phyloP scores from a whole-genome alignment of 2,113 vertebrate species.

The Galemys pyrenaicus region DNA sequence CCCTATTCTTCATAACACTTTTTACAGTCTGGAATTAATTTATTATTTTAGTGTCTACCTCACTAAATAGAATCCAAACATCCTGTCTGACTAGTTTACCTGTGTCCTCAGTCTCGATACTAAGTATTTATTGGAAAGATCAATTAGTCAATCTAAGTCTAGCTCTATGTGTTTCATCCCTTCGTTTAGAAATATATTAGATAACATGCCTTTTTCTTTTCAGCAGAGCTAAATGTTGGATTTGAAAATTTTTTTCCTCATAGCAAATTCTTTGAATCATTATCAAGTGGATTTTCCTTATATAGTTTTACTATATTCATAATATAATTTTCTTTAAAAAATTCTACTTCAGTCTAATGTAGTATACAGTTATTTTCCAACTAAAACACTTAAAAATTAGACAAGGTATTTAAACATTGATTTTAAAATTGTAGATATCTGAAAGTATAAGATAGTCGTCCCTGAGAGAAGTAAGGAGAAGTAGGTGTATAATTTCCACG shows the following conservation, averaged over 20 bases:
- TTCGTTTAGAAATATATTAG: neutral
- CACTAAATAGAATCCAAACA: neutral
- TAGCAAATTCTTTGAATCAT: neutral
- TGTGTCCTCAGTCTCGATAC: neutral
- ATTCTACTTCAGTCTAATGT: neutral
- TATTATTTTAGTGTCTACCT: neutral
- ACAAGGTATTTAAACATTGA: neutral
- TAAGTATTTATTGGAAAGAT: neutral
- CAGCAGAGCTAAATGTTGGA: neutral
- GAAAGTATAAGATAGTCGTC: neutral
- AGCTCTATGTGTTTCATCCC: neutral
- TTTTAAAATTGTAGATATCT: neutral
- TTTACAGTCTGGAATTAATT: neutral
- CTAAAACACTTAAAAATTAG: neutral
- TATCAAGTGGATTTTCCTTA: neutral
- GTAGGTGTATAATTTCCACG: neutral
- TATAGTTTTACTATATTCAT: neutral
- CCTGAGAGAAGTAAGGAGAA: neutral
- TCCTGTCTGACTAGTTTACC: neutral
- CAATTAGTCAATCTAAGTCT: neutral
- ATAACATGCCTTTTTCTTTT: neutral
- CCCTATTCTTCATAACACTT: neutral
- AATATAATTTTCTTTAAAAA: neutral
- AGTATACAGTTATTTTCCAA: neutral
- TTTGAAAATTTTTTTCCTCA: neutral